Percentiles rank a stretch among this genome's conserved stretches.
Evolutionary conservation across 2,888 invertebrate species (phyloP).

Genomic region (Alitta virens): DNA sequence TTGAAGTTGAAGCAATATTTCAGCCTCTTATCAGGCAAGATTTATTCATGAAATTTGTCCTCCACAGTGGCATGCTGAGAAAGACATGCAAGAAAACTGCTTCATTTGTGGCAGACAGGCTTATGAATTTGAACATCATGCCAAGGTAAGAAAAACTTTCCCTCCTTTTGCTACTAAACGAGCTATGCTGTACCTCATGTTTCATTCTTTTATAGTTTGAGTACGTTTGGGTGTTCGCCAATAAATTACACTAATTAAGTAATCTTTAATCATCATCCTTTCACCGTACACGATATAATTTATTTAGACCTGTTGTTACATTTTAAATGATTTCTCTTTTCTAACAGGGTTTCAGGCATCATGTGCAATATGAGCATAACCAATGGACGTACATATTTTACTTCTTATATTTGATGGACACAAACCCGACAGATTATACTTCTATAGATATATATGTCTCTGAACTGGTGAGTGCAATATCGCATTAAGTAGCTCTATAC

Average conservation of each 20-base stretch:
- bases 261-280: background rate
- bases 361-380: conserved; percentile 9
- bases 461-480: conserved; percentile 2
- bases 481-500: too few species aligned
- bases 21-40: too few species aligned
- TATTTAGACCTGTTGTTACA: background rate
- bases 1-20: too few species aligned
- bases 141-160: background rate
- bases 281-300: background rate
- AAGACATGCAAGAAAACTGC: conserved; percentile 11
- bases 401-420: conserved; percentile 8
- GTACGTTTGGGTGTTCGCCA: too few species aligned
- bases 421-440: conserved; percentile 9
- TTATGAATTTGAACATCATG: conserved; percentile 13
- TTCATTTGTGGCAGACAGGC: conserved; percentile 9
- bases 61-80: conserved; percentile 9
- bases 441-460: conserved; percentile 5
- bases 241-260: too few species aligned
- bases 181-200: background rate
- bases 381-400: conserved; percentile 12
- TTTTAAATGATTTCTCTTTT: too few species aligned
- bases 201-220: background rate
- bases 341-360: conserved; percentile 9
- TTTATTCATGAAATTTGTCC: too few species aligned
- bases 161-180: background rate